Evolutionary conservation across 2,797 vertebrate species (phyloP).

Genomic region (Smutsia temminckii): DNA sequence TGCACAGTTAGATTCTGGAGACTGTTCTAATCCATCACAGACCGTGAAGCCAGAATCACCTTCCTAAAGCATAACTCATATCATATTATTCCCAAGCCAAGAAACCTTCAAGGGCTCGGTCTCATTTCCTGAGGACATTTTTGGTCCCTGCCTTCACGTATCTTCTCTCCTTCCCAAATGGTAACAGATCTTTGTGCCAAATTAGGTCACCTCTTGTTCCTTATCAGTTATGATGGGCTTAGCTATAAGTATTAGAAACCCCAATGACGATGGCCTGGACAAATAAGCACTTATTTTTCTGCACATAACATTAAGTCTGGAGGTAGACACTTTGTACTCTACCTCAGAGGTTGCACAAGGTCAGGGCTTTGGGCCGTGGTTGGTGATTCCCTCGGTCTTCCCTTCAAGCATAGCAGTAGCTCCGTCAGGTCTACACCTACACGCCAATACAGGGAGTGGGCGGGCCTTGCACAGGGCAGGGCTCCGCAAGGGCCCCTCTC

Average conservation of each 20-base stretch:
- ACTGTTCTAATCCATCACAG: conserved; percentile 46
- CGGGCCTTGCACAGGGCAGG: not conserved
- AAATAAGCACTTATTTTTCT: not conserved
- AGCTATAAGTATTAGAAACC: not conserved
- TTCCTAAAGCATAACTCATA: conserved; percentile 50
- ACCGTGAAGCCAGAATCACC: conserved; percentile 35
- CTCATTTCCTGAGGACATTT: not conserved
- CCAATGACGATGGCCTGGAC: not conserved
- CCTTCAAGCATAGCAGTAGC: not conserved
- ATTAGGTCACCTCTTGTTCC: conserved; percentile 4
- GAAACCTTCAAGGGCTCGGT: not conserved
- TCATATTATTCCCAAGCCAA: conserved; percentile 19
- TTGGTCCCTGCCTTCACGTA: not conserved
- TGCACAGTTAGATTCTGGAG: conserved; percentile 51
- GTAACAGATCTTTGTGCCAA: not conserved
- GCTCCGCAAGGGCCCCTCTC: not conserved
- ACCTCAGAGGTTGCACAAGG: not conserved
- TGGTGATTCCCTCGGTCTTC: not conserved
- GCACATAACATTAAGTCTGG: not conserved
- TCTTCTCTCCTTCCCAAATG: not conserved
- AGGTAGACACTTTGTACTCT: not conserved
- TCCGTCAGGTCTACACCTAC: not conserved
- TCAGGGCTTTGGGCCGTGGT: not conserved
- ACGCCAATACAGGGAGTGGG: not conserved
- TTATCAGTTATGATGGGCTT: not conserved